Conservation (phyloP, 1,140 invertebrate genomes). For the Wiebesia pumilae region DNA sequence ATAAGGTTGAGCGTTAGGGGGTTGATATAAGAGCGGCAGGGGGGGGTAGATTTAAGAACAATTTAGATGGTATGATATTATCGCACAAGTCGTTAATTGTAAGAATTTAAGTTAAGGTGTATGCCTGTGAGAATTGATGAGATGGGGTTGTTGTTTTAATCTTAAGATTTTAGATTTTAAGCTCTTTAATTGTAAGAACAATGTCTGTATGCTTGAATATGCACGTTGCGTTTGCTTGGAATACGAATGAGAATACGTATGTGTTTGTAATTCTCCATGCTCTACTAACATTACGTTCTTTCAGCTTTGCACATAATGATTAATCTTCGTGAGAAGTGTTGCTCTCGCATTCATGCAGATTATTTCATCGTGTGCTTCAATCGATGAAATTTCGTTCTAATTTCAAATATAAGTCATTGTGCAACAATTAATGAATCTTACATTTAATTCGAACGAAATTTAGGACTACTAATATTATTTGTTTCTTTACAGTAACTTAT, state of each 20-base stretch:
- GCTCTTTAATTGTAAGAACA: not conserved
- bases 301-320: constrained; percentile 28
- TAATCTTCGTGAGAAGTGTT: constrained; percentile 23
- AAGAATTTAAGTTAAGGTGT: constrained; percentile 28
- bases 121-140: constrained; percentile 26
- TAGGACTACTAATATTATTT: constrained; percentile 18
- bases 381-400: not conserved
- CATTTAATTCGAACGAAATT: constrained; percentile 10
- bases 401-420: constrained; percentile 16
- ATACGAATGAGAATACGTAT: not conserved
- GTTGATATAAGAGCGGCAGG: constrained; percentile 30
- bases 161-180: constrained; percentile 24
- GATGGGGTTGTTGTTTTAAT: not conserved
- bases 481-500: constrained; percentile 12
- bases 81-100: not conserved
- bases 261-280: not conserved
- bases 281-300: constrained; percentile 4
- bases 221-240: not conserved
- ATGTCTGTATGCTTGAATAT: constrained; percentile 23
- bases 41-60: not conserved
- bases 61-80: not conserved
- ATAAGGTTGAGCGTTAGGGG: no score
- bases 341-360: not conserved
- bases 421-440: constrained; percentile 1
- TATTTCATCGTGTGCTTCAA: constrained; percentile 8